Conservation (phyloP, 2,797 vertebrate species). For the Telmatherina bonti region DNA sequence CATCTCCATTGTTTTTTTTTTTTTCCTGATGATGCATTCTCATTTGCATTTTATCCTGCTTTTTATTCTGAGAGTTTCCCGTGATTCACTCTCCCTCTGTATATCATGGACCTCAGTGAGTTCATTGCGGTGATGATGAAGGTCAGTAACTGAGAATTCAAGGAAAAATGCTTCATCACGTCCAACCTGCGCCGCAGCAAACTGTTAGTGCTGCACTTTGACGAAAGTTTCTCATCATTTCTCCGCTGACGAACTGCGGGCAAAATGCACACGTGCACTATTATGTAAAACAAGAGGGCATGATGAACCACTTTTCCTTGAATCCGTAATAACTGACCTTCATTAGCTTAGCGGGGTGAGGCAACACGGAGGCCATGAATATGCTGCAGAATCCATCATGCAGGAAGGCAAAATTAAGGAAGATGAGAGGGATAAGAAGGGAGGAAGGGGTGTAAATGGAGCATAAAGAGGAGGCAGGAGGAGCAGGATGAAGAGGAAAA, state of each 20-base stretch:
- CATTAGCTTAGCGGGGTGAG: constrained; percentile 40
- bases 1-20: not conserved
- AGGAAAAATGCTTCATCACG: constrained; percentile 19
- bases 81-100: constrained; percentile 3
- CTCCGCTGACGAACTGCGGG: constrained; percentile 20
- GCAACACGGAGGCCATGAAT: constrained; percentile 34
- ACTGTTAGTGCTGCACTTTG: constrained; percentile 55
- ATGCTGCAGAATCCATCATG: constrained; percentile 33
- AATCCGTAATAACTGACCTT: constrained; percentile 64
- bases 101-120: not conserved
- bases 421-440: constrained; percentile 8
- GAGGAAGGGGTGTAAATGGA: not conserved
- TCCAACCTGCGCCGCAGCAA: constrained; percentile 24
- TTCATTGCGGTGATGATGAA: constrained; percentile 24
- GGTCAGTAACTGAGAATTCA: constrained; percentile 56
- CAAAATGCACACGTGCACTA: constrained; percentile 45
- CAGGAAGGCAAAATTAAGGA: constrained; percentile 29
- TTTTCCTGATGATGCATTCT: not conserved
- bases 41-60: not conserved
- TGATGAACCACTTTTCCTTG: constrained; percentile 63
- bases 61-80: not conserved
- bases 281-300: constrained; percentile 60
- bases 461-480: not conserved
- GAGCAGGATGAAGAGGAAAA: not conserved
- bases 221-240: constrained; percentile 23